Evolutionary conservation across 2,888 invertebrate species (phyloP), one percentile per base, ranked within the genome.

Genomic region (Lydus trimaculatus): DNA sequence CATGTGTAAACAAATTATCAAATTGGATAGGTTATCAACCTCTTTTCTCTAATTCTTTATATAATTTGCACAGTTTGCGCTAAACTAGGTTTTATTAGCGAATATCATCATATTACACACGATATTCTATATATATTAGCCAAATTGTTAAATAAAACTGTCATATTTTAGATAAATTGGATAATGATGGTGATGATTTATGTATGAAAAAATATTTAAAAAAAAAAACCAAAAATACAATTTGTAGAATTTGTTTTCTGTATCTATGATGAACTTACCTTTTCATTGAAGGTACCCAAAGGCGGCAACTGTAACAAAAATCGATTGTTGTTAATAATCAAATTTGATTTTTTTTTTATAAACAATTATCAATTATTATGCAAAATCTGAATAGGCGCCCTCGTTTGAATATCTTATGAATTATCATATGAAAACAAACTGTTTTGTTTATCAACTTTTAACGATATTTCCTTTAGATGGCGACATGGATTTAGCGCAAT

Each of bases 281-380:
- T 83, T 78, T 83, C 84, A 77, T 83, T 83, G 78, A 79, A 82
- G 69, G 83, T 84, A 71, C 84, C 83, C 75, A 84, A 74, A 67
- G 81, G 81, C 69, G 84, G 83, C 73, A 83, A 76, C 84, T 84
- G 82, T 75, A 84, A 83, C 77, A 81, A 80, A 79, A 75, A 60
- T 62, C 33, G 58, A 59, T 59, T 58, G 61, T 58, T 25, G 62
- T 25, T 17, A 58, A 59, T 63, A 63, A 63, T 63, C 28, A 56
- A n/a, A 58, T 31, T 58, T 20, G 28, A 23, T 20, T 58, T 33
- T 3, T 33, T 33, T 7, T 11, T n/a, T n/a, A n/a, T n/a, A 36
- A 36, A 36, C 9, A 15, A n/a, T n/a, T 39, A 1, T 11, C 33
- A 33, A 39, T 39, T 39, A n/a, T 39, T 39, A 39, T 39, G n/a